Evolutionary conservation across 2,888 invertebrate species (phyloP).

Genomic region (Ornithoptera priamus): DNA sequence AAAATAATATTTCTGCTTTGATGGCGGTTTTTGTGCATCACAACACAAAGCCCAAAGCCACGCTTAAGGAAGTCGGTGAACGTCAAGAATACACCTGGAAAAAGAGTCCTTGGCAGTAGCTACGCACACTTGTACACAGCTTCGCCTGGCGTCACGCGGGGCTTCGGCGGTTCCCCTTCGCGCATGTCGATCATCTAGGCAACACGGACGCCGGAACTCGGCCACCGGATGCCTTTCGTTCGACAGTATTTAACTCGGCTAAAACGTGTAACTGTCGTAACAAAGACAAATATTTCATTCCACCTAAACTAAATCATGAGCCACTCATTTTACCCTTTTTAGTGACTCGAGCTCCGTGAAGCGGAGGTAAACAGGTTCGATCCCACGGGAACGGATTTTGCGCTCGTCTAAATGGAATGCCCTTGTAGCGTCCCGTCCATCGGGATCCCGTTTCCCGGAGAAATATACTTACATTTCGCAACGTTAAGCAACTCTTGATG

Average conservation of each 20-base stretch:
- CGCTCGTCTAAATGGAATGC: conserved; percentile 43
- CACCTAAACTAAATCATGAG: conserved; percentile 16
- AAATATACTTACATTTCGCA: conserved; percentile 29
- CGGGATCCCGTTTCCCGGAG: conserved; percentile 27
- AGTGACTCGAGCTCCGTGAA: conserved; percentile 31
- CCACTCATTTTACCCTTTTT: conserved; percentile 38
- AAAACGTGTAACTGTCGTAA: conserved; percentile 8
- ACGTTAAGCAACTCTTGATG: conserved; percentile 10
- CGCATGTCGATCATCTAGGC: too few relatives aligned
- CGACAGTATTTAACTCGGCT: not conserved
- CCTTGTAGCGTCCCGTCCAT: conserved; percentile 37
- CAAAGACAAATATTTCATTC: conserved; percentile 4
- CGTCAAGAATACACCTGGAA: too few relatives aligned
- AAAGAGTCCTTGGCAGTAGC: too few relatives aligned
- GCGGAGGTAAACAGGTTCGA: conserved; percentile 34
- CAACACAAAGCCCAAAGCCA: too few relatives aligned
- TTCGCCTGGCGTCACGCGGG: too few relatives aligned
- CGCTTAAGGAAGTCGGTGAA: too few relatives aligned
- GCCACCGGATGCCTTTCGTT: not conserved
- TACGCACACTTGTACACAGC: too few relatives aligned
- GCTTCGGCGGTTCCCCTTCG: too few relatives aligned
- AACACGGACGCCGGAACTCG: too few relatives aligned
- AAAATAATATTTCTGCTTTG: too few relatives aligned
- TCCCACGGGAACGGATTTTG: conserved; percentile 37
- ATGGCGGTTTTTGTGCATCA: too few relatives aligned